Evolutionary conservation across 1,140 invertebrate species (phyloP).

Genomic region (Heliconius eleuchia): DNA sequence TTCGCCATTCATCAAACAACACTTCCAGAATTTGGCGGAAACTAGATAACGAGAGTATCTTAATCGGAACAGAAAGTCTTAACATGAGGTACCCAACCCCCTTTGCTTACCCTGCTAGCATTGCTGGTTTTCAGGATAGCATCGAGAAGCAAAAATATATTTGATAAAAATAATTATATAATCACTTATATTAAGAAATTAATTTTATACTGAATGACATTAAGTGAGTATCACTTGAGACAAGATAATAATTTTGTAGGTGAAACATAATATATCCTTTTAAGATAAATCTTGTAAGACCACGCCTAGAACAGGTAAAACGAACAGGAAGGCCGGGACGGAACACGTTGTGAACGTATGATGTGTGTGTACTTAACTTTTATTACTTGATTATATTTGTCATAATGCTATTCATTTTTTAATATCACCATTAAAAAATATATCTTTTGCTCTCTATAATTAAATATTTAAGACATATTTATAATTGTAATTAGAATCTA

Average conservation of each 20-base stretch:
- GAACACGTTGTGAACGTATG: conserved; percentile 23
- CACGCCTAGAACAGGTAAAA: conserved; percentile 19
- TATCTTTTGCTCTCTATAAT: not conserved
- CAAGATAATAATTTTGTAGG: not conserved
- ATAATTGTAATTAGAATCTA: not conserved
- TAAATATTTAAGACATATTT: not conserved
- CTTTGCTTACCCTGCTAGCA: too few relatives aligned
- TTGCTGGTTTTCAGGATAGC: too few relatives aligned
- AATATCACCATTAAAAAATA: not conserved
- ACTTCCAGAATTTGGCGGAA: too few relatives aligned
- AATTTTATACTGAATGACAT: not conserved
- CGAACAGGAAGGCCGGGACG: conserved; percentile 33
- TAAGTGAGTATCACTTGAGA: not conserved
- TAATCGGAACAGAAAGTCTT: too few relatives aligned
- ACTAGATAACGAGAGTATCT: too few relatives aligned
- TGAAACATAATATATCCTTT: conserved; percentile 1
- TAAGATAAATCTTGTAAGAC: conserved; percentile 1
- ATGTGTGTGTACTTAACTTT: conserved; percentile 8
- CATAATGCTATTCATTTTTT: not conserved
- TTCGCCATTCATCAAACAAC: too few relatives aligned
- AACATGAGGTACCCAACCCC: too few relatives aligned
- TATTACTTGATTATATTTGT: not conserved
- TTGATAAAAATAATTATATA: too few relatives aligned
- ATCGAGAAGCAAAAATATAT: too few relatives aligned
- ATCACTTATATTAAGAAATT: too few relatives aligned